Percentiles rank a stretch among this genome's conserved stretches.
These are phyloP conservation scores for Mirounga angustirostris DNA, from an alignment of 2,113 vertebrate species.

Conservation along the genomic window DNA sequence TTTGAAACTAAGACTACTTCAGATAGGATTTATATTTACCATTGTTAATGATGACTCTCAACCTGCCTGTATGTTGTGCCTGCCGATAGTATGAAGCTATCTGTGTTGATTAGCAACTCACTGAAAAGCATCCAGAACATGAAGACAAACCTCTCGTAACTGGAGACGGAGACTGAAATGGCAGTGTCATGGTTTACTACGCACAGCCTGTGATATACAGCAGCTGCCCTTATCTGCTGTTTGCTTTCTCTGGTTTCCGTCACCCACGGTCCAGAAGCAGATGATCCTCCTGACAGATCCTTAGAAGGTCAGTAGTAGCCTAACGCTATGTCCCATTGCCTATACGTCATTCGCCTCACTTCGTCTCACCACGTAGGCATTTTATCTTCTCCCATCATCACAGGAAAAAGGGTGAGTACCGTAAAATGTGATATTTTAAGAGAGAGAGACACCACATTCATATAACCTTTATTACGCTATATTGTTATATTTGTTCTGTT, in stretches of 20 bases:
- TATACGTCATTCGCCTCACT: neutral
- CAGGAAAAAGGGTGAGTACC: neutral
- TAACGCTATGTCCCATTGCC: neutral
- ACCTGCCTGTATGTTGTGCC: neutral
- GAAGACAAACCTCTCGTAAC: neutral
- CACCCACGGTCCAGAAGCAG: neutral
- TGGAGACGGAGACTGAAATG: neutral
- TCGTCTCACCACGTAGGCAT: neutral
- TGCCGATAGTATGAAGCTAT: neutral
- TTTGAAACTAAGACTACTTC: slow-evolving; percentile 50
- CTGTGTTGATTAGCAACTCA: neutral
- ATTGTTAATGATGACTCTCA: neutral
- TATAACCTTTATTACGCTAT: neutral
- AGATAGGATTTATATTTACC: neutral
- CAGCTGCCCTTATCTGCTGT: neutral
- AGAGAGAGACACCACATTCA: neutral
- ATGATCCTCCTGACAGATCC: neutral
- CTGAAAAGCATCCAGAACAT: neutral
- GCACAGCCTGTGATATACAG: neutral
- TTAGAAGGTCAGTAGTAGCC: neutral
- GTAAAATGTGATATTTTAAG: neutral
- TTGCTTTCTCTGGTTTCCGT: neutral
- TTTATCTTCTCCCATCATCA: neutral
- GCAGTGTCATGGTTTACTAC: neutral
- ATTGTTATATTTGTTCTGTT: neutral